A percentile compares a stretch with the other conserved stretches of the same genome.
Conservation (phyloP, 1,140 invertebrate genomes). For the Alviniconcha marisindica region DNA sequence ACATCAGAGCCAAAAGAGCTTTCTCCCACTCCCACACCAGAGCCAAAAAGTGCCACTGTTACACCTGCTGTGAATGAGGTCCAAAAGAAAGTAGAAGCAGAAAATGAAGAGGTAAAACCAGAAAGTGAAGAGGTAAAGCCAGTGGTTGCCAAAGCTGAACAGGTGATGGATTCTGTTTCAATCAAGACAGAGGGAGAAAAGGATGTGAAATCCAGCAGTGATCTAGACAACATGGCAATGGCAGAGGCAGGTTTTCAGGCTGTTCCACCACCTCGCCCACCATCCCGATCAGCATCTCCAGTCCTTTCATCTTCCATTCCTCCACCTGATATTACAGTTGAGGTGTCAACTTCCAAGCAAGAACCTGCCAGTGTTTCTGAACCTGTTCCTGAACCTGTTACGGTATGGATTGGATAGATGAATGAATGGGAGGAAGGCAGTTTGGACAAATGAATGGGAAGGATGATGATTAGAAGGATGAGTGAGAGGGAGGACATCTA, state of each 20-base stretch:
- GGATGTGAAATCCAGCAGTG: neutral
- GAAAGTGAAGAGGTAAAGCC: neutral
- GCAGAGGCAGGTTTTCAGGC: neutral
- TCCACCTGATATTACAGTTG: neutral
- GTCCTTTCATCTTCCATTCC: neutral
- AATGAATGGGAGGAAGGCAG: no score
- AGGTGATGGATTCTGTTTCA: neutral
- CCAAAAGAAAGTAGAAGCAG: neutral
- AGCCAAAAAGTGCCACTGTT: neutral
- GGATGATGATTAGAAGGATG: no score
- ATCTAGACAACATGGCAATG: neutral
- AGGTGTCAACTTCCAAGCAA: no score
- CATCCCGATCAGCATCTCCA: neutral
- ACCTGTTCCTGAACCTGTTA: neutral
- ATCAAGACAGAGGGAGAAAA: neutral
- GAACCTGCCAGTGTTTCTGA: neutral
- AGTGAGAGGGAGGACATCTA: no score
- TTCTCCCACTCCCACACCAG: neutral
- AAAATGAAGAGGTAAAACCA: neutral
- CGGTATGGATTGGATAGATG: no score
- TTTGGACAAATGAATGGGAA: no score
- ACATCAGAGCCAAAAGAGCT: neutral
- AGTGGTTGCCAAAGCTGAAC: neutral
- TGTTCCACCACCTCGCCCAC: neutral
- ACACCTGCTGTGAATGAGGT: neutral